Evolutionary conservation across 2,113 vertebrate genomes (phyloP).

Genomic region (Melanostigma gelatinosum): DNA sequence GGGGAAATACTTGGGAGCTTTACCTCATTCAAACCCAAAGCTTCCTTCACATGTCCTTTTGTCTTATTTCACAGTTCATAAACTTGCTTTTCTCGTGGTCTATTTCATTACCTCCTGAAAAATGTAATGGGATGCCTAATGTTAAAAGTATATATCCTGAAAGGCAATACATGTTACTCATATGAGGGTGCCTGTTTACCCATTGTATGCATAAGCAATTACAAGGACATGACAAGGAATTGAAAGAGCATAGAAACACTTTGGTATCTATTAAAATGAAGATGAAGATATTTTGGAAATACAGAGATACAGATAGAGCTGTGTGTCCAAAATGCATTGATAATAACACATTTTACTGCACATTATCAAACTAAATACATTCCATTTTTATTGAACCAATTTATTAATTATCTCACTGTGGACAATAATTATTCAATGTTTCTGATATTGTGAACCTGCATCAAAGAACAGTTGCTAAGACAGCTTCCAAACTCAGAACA

Average conservation of each 20-base stretch:
- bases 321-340: neutral
- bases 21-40: conserved; percentile 43
- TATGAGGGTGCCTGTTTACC: conserved; percentile 11
- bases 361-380: conserved; percentile 1
- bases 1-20: conserved; percentile 43
- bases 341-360: neutral
- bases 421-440: neutral
- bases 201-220: conserved; percentile 4
- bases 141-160: conserved; percentile 29
- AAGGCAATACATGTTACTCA: conserved; percentile 9
- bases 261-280: neutral
- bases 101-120: conserved; percentile 23
- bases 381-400: neutral
- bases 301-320: neutral
- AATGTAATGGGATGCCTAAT: conserved; percentile 19
- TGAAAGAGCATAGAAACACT: neutral
- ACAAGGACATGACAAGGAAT: neutral
- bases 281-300: neutral
- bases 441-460: neutral
- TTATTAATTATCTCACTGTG: neutral
- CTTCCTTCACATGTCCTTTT: conserved; percentile 48
- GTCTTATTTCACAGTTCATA: conserved; percentile 58
- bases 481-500: neutral
- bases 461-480: neutral
- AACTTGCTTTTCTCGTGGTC: conserved; percentile 25